Conservation (phyloP, 2,797 vertebrate species). For the Mycteria americana region DNA sequence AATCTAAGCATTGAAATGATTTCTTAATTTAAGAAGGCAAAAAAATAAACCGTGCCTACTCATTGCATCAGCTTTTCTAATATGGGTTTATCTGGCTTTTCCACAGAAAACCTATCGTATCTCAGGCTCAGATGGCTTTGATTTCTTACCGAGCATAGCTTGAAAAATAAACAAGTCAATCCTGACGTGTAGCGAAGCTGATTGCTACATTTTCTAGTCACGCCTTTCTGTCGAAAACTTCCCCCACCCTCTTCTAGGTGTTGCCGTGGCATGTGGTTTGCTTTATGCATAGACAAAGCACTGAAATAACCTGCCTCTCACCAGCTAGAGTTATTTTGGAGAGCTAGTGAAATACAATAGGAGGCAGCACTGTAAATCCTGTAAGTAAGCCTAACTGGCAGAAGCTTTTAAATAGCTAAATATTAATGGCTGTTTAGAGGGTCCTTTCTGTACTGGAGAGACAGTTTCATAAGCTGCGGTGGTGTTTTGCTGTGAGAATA, state of each 20-base stretch:
- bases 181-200: constrained; percentile 56
- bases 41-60: not conserved
- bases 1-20: not conserved
- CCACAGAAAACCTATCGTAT: not conserved
- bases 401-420: not conserved
- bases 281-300: constrained; percentile 42
- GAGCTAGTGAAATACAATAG: constrained; percentile 34
- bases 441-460: not conserved
- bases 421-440: not conserved
- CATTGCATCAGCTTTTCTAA: not conserved
- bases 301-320: constrained; percentile 22
- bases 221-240: constrained; percentile 71
- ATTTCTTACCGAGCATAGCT: not conserved
- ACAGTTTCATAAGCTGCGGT: not conserved
- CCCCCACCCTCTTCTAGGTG: constrained; percentile 74
- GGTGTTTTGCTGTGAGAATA: not conserved
- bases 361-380: constrained; percentile 5
- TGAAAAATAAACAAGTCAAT: constrained; percentile 62
- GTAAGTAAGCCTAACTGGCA: not conserved
- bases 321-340: constrained; percentile 39
- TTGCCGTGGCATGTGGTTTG: constrained; percentile 64
- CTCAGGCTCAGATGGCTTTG: not conserved
- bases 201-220: constrained; percentile 61
- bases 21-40: not conserved
- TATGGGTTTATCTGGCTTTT: not conserved